Base-by-base conservation (phyloP, 2,888 invertebrate genomes). In the Caenorhabditis doughertyi region DNA sequence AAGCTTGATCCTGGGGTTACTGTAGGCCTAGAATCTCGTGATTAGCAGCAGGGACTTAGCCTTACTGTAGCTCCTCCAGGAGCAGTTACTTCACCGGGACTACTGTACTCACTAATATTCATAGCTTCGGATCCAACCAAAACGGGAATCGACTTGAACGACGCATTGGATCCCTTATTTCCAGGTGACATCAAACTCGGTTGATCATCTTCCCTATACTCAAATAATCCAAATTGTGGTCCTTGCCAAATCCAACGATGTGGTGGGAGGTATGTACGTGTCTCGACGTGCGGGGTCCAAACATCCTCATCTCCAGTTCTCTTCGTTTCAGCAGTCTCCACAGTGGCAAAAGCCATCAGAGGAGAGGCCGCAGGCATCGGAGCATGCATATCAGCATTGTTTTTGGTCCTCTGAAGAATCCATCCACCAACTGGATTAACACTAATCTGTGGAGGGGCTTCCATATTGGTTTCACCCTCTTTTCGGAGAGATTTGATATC, bases 181-280 rank as follows among this genome's bases (percentile, higher is more conserved):
- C 68, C 74, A 0, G 64, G 62, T 3, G 56, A 67, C 72, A 84
- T 77, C 27, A 86, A 58, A 35, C 70, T 68, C n/a, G 81, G 65
- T 13, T 65, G 79, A 32, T 81, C 64, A 16, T 86, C 84, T 42
- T 84, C 85, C 18, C 73, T 79, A 58, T 84, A 84, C 18, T 58
- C 74, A 60, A 72, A 97, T 93, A 99, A 98, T 32, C 96, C 95
- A 92, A 98, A 98, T 93, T 99, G 98, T n/a, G 99, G 99, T 11
- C 98, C 98, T 97, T 98, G 98, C 98, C 99, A 99, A 27, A 99
- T 94, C 25, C 93, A 87, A 23, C 94, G 94, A 92, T 97, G 97
- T 9, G 98, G 98, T 21, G 97, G 98, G 4, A 96, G 96, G 93
- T 98, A 98, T 4, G 98, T 84, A 0, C 62, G 32, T 18, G 62